Conservation (phyloP, 2,888 invertebrate species). For the Marasmarcha lunaedactyla region DNA sequence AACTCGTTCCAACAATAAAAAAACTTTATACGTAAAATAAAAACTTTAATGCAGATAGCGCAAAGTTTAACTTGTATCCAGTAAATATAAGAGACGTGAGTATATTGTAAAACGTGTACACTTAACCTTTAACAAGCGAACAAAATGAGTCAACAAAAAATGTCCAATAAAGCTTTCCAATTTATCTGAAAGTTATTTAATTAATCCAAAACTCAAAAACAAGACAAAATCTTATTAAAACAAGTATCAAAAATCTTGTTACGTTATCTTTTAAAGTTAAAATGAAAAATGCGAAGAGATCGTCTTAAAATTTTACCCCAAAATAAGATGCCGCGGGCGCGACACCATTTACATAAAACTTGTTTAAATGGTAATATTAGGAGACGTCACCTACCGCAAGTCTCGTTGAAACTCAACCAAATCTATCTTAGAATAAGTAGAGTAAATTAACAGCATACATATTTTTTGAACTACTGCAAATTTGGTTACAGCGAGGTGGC, state of each 20-base stretch:
- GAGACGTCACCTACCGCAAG: constrained; percentile 56
- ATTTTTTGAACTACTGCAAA: constrained; percentile 12
- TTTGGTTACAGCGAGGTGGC: neutral
- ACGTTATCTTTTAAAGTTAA: constrained; percentile 52
- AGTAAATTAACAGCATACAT: constrained; percentile 8
- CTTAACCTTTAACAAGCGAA: neutral
- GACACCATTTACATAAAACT: constrained; percentile 65
- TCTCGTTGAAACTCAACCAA: constrained; percentile 25
- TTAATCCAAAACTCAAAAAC: constrained; percentile 50
- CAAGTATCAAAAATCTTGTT: constrained; percentile 50
- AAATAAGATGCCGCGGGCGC: constrained; percentile 54
- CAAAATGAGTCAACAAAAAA: neutral
- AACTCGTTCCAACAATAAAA: constrained; percentile 21
- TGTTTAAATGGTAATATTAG: constrained; percentile 71
- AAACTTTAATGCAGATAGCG: constrained; percentile 21
- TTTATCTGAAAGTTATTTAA: constrained; percentile 33
- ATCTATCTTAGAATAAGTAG: constrained; percentile 31
- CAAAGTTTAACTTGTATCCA: constrained; percentile 22
- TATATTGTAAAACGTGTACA: too few species aligned
- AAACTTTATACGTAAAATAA: constrained; percentile 25
- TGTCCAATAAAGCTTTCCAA: too few species aligned
- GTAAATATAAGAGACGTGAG: constrained; percentile 17
- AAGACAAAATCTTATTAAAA: constrained; percentile 54
- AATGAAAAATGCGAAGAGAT: constrained; percentile 38
- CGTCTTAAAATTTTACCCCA: constrained; percentile 49